Conservation (phyloP, 2,888 invertebrate species). For the Euzophera pinguis region DNA sequence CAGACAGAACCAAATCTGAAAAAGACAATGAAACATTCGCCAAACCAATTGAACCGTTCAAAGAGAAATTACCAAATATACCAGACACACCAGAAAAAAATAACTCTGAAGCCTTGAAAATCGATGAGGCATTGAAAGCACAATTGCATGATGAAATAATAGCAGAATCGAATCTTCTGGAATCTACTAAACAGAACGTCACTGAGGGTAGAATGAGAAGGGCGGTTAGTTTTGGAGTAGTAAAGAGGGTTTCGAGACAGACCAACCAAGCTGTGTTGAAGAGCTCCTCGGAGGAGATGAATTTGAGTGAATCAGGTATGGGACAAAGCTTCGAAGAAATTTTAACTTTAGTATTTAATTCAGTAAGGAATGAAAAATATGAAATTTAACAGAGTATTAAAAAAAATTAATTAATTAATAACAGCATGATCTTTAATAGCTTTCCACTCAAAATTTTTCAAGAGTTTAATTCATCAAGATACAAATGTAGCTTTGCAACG, state of each 20-base stretch:
- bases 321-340: too few relatives aligned
- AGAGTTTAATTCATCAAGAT: too few relatives aligned
- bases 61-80: slow-evolving; percentile 50
- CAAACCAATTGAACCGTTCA: slow-evolving; percentile 41
- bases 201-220: slow-evolving; percentile 41
- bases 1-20: slow-evolving; percentile 53
- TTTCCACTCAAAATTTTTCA: too few relatives aligned
- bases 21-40: slow-evolving; percentile 64
- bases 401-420: too few relatives aligned
- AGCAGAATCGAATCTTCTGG: slow-evolving; percentile 52
- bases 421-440: too few relatives aligned
- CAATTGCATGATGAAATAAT: slow-evolving; percentile 50
- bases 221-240: slow-evolving; percentile 17
- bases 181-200: slow-evolving; percentile 48
- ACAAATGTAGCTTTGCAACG: too few relatives aligned
- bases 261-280: slow-evolving; percentile 41
- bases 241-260: slow-evolving; percentile 37
- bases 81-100: slow-evolving; percentile 54
- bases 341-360: too few relatives aligned
- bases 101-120: slow-evolving; percentile 44
- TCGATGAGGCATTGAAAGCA: slow-evolving; percentile 47
- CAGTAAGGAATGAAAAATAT: too few relatives aligned
- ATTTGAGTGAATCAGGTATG: slow-evolving; percentile 46
- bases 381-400: too few relatives aligned
- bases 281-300: slow-evolving; percentile 59